Evolutionary conservation across 2,888 invertebrate genomes (phyloP), one percentile per base, ranked within the genome.

Genomic region (Lydus trimaculatus): DNA sequence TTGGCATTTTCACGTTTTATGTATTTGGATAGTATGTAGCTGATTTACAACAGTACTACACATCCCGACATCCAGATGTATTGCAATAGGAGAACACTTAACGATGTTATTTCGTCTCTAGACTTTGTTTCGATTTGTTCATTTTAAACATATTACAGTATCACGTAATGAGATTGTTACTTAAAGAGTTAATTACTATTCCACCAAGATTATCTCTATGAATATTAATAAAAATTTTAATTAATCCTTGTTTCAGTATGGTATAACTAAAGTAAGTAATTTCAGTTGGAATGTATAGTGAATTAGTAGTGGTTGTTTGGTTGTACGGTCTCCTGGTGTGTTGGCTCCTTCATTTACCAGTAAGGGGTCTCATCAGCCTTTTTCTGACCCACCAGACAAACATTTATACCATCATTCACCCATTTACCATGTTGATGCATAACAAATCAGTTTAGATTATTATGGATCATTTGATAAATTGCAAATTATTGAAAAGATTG

Each of bases 31-130:
- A 7, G 65, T 70, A 61, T 43, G 48, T 69, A 67, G 67, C 70
- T 66, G 67, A 72, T 69, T 66, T 62, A 65, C 68, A 43, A 63
- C 62, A 66, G 66, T 72, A 71, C 72, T 66, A 70, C 4, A 28
- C 73, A 73, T 73, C 71, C 73, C 73, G 69, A 64, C 61, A 65
- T 66, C 73, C 73, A 73, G 73, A 73, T 73, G 73, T 69, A 72
- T 73, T 72, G 70, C 72, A 31, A 56, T 70, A 67, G 64, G 58
- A 70, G 69, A 67, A 67, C 72, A 69, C 69, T 71, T 73, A 72
- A 73, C 72, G 72, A 73, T 66, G 72, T 69, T 71, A 73, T 73
- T 73, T 72, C 67, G 70, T 72, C 71, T 73, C 67, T 70, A 73
- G 69, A 67, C 67, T 58, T 62, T 65, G 66, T 72, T 63, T 61